Conservation (phyloP, 2,888 invertebrate genomes). For the Podabrus alpinus region DNA sequence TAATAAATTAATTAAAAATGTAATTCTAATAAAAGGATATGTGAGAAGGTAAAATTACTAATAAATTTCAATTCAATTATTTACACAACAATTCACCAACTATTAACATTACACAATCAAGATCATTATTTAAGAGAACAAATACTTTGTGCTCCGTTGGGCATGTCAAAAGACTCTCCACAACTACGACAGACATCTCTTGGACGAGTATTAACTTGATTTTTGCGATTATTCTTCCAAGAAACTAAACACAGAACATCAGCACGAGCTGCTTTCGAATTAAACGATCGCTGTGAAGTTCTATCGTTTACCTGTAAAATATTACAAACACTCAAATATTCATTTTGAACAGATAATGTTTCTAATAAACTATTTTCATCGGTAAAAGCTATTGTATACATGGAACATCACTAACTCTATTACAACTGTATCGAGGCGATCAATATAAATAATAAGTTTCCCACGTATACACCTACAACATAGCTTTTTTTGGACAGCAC, state of each 20-base stretch:
- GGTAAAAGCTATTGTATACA: background rate
- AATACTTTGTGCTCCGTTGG: constrained; percentile 23
- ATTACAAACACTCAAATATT: background rate
- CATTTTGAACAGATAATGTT: background rate
- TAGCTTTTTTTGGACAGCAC: too few relatives aligned
- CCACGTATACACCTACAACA: too few relatives aligned
- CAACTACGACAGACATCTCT: constrained; percentile 45
- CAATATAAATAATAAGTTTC: too few relatives aligned
- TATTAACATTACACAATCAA: background rate
- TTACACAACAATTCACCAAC: background rate
- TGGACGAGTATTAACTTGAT: constrained; percentile 27
- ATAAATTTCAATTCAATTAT: background rate
- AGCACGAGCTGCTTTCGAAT: constrained; percentile 28
- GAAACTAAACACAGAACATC: constrained; percentile 47
- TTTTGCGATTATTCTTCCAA: constrained; percentile 43
- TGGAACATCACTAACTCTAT: background rate
- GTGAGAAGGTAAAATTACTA: background rate
- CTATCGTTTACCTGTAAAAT: constrained; percentile 28
- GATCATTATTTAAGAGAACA: background rate
- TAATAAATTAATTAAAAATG: background rate
- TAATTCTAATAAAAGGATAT: background rate
- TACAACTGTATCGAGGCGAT: too few relatives aligned
- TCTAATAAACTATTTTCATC: background rate
- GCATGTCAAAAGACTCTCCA: constrained; percentile 44
- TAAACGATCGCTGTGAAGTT: constrained; percentile 33